A percentile compares a stretch with the other conserved stretches of the same genome.
Conservation (phyloP, 2,797 vertebrate species). For the Sphenopsis melanotis region DNA sequence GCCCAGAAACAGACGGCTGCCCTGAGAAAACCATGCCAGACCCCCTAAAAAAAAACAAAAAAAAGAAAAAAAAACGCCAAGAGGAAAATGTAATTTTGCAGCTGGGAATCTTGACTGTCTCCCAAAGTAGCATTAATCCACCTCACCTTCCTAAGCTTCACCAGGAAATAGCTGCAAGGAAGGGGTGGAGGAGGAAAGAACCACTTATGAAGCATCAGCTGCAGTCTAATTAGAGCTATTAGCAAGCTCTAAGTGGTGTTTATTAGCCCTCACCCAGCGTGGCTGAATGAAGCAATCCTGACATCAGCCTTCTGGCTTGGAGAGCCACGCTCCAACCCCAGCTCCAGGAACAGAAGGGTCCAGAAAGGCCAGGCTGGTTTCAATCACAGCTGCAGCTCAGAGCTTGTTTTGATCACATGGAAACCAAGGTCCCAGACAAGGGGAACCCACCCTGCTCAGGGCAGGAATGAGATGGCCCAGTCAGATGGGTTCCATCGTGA, state of each 20-base stretch:
- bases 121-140: slow-evolving; percentile 7
- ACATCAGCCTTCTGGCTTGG: neutral
- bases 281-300: slow-evolving; percentile 7
- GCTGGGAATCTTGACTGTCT: neutral
- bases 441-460: neutral
- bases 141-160: slow-evolving; percentile 14
- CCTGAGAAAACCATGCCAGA: neutral
- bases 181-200: neutral
- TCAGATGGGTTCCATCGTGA: neutral
- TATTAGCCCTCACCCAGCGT: neutral
- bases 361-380: neutral
- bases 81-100: neutral
- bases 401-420: neutral
- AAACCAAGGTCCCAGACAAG: neutral
- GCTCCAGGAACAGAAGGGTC: neutral
- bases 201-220: slow-evolving; percentile 42
- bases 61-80: neutral
- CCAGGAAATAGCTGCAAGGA: slow-evolving; percentile 31
- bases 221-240: slow-evolving; percentile 45
- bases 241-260: slow-evolving; percentile 33
- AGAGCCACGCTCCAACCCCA: neutral
- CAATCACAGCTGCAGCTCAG: neutral
- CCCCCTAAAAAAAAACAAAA: neutral
- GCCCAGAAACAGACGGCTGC: neutral
- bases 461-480: neutral